Conservation (phyloP, 1,140 invertebrate species). For the Drosophila jambulina region DNA sequence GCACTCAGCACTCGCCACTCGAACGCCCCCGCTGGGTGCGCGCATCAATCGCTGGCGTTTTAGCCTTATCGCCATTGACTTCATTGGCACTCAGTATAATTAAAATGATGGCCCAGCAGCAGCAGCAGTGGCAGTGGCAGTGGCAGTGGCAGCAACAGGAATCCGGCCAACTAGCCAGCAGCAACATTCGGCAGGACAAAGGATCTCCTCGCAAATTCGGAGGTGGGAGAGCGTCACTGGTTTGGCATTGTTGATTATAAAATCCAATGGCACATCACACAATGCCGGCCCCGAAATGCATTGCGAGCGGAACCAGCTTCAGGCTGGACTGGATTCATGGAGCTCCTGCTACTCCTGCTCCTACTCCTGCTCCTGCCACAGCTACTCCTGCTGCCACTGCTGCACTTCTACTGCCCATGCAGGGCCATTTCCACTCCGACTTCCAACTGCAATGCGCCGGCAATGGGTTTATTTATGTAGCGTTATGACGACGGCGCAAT, state of each 20-base stretch:
- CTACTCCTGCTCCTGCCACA: conserved; percentile 4
- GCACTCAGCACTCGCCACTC: conserved; percentile 4
- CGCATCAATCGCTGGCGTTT: conserved; percentile 73
- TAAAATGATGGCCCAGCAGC: conserved; percentile 77
- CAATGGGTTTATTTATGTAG: conserved; percentile 81
- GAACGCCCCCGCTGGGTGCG: conserved; percentile 30
- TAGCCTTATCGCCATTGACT: conserved; percentile 80
- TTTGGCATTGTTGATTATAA: conserved; percentile 82
- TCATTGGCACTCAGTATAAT: conserved; percentile 84
- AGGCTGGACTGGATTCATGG: conserved; percentile 28
- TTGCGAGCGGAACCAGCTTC: conserved; percentile 58
- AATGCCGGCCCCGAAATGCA: conserved; percentile 64
- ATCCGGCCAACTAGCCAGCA: conserved; percentile 31
- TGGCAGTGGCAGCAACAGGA: conserved; percentile 31
- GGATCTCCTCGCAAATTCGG: conserved; percentile 19
- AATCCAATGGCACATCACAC: conserved; percentile 74
- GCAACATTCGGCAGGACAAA: conserved; percentile 59
- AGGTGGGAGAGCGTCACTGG: conserved; percentile 49
- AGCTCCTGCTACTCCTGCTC: conserved; percentile 1
- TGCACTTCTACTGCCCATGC: background rate
- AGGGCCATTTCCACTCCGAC: conserved; percentile 19
- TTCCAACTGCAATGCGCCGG: conserved; percentile 69
- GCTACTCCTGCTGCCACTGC: background rate
- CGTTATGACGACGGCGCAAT: conserved; percentile 71
- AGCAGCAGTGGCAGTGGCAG: background rate